phyloP scores from a whole-genome alignment of 2,888 invertebrate genomes.

The Aphrophora alni region DNA sequence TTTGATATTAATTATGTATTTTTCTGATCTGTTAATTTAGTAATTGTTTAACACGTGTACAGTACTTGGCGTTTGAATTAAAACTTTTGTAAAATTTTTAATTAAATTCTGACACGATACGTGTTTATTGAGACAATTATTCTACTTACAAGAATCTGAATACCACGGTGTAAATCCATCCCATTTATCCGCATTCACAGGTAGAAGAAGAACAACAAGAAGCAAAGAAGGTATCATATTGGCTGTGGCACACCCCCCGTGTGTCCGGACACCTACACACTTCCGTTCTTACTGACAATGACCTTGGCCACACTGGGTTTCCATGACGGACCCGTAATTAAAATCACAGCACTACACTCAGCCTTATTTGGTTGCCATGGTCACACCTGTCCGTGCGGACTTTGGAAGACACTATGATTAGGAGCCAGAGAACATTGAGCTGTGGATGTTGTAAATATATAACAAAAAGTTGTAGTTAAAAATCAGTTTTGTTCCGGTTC shows the following conservation, averaged over 20 bases:
- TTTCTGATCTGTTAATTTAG: too few relatives aligned
- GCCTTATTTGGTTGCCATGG: conserved; percentile 4
- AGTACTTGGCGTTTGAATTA: too few relatives aligned
- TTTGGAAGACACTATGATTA: too few relatives aligned
- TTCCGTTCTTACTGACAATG: not conserved
- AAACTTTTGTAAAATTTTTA: too few relatives aligned
- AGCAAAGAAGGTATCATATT: not conserved
- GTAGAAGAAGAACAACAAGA: not conserved
- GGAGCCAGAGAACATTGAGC: too few relatives aligned
- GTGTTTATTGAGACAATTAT: too few relatives aligned
- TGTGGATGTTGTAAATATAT: too few relatives aligned
- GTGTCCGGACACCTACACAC: not conserved
- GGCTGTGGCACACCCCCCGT: conserved; percentile 3
- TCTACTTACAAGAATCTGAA: conserved; percentile 65
- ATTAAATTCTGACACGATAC: too few relatives aligned
- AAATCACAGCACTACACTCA: not conserved
- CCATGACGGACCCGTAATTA: not conserved
- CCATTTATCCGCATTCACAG: conserved; percentile 55
- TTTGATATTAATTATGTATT: too few relatives aligned
- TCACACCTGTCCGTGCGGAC: not conserved
- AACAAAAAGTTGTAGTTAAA: too few relatives aligned
- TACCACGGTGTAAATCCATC: conserved; percentile 64
- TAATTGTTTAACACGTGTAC: too few relatives aligned
- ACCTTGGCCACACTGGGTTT: not conserved
- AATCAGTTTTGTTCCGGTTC: too few relatives aligned